Conservation (phyloP, 2,113 vertebrate species). For the Myxocyprinus asiaticus region DNA sequence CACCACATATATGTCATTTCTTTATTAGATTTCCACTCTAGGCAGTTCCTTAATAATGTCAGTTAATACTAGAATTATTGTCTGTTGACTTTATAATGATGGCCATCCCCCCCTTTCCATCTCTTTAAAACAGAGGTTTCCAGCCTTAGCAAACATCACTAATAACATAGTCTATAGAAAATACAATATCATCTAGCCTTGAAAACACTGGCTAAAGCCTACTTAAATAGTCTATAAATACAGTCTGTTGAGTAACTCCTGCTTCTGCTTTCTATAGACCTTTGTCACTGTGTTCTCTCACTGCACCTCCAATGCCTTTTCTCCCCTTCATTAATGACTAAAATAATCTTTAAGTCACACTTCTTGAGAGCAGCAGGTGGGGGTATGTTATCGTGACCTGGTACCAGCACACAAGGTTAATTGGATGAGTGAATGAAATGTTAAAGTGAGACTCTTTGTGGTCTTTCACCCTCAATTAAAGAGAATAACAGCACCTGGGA, state of each 20-base stretch:
- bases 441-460: conserved; percentile 82
- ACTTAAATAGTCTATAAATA: neutral
- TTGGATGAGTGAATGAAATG: conserved; percentile 79
- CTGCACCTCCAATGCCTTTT: neutral
- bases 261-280: neutral
- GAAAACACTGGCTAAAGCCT: no score
- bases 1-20: neutral
- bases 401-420: conserved; percentile 70
- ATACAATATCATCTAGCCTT: no score
- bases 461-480: conserved; percentile 80
- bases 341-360: conserved; percentile 44
- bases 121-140: no score
- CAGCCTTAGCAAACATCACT: no score
- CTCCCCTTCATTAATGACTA: conserved; percentile 34
- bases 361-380: conserved; percentile 65
- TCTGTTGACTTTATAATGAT: no score
- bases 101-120: no score
- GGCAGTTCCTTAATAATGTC: neutral
- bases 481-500: conserved; percentile 66
- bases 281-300: conserved; percentile 14
- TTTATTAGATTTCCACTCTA: neutral
- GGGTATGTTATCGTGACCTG: conserved; percentile 51
- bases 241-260: neutral
- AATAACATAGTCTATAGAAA: no score
- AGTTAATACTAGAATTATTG: neutral